These are phyloP conservation scores for Herpetotheres cachinnans DNA, from an alignment of 2,113 vertebrate species.

Conservation along the genomic window DNA sequence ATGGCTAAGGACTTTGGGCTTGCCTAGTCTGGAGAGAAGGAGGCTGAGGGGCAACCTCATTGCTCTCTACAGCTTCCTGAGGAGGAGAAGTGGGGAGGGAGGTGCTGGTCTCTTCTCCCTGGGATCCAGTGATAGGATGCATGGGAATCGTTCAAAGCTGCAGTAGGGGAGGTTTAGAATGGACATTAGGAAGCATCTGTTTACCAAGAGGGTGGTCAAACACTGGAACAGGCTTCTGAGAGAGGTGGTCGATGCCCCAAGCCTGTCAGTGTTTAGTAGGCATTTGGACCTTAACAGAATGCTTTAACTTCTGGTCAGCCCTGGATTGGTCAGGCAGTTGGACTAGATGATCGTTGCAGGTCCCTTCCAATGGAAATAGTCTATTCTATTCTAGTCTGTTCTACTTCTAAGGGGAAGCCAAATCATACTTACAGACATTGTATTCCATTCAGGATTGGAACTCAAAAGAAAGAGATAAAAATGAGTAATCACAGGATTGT, in stretches of 20 bases:
- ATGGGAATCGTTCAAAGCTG: not conserved
- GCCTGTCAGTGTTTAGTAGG: not conserved
- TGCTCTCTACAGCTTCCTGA: not conserved
- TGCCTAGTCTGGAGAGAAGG: not conserved
- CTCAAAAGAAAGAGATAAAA: not conserved
- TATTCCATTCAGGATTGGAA: not conserved
- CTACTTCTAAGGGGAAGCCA: not conserved
- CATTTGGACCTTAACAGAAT: not conserved
- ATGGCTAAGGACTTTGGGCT: not conserved
- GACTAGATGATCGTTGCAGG: not conserved
- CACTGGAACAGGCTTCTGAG: not conserved
- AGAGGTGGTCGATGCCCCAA: fast-evolving
- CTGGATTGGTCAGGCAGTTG: not conserved
- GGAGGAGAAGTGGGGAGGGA: not conserved
- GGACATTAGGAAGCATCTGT: not conserved
- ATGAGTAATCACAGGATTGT: not conserved
- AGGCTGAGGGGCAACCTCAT: not conserved
- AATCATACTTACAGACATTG: not conserved
- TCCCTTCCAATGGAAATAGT: not conserved
- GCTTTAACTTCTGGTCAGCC: not conserved
- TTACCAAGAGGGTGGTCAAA: not conserved
- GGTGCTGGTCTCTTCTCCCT: not conserved
- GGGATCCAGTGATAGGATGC: not conserved
- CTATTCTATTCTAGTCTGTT: not conserved
- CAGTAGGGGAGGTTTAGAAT: not conserved